Conservation (phyloP, 2,113 vertebrate species). For the Morone chrysops region DNA sequence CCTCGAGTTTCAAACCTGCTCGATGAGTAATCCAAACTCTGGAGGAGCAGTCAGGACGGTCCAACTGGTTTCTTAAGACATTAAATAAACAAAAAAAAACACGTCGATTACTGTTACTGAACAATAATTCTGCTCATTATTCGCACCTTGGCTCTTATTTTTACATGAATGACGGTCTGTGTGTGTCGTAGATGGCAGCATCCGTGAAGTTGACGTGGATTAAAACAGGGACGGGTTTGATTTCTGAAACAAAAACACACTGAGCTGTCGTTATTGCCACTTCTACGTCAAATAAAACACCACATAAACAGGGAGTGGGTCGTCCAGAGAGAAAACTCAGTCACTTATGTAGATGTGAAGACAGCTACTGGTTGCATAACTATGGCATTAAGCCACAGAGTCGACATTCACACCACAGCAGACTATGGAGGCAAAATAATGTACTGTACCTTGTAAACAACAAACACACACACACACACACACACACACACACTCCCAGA, state of each 20-base stretch:
- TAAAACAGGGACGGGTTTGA: neutral
- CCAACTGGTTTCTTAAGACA: conserved; percentile 60
- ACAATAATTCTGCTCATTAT: neutral
- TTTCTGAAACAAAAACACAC: neutral
- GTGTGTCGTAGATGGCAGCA: neutral
- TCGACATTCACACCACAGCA: conserved; percentile 50
- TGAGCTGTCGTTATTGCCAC: neutral
- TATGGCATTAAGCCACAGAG: conserved; percentile 52
- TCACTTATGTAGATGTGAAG: conserved; percentile 24
- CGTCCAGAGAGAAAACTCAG: conserved; percentile 9
- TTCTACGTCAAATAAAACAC: conserved; percentile 3
- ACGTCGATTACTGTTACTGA: neutral
- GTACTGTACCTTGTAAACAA: conserved; percentile 50
- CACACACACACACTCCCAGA: conserved; percentile 30
- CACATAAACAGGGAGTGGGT: neutral
- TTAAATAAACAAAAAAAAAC: conserved; percentile 24
- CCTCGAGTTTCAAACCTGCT: conserved; percentile 61
- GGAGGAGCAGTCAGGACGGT: conserved; percentile 31
- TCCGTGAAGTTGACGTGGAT: neutral
- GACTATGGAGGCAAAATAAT: conserved; percentile 62
- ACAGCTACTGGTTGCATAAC: conserved; percentile 64
- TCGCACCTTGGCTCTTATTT: neutral
- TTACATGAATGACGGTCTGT: neutral
- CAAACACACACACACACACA: conserved; percentile 9
- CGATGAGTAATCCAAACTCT: conserved; percentile 45